These are phyloP conservation scores for Scomber colias DNA, from an alignment of 2,113 vertebrate genomes.

Conservation along the genomic window DNA sequence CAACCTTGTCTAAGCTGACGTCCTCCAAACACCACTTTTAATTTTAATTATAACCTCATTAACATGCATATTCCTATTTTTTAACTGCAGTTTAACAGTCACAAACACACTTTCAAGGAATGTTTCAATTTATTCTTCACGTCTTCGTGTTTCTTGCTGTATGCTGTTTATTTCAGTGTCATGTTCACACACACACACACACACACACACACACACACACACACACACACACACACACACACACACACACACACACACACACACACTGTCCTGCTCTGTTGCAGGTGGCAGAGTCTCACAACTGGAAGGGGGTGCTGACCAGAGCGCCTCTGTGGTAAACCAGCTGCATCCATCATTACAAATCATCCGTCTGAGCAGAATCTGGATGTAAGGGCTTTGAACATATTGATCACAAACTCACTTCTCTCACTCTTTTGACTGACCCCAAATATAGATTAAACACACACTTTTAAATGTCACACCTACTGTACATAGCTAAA, in stretches of 20 bases:
- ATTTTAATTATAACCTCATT: neutral
- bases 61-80: neutral
- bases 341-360: neutral
- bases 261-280: slow-evolving; percentile 13
- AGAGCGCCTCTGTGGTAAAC: slow-evolving; percentile 83
- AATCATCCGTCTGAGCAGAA: neutral
- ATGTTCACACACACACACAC: neutral
- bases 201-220: no score
- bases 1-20: neutral
- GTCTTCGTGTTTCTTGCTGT: neutral
- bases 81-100: neutral
- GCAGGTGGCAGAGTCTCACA: slow-evolving; percentile 80
- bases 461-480: no score
- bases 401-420: no score
- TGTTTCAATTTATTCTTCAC: neutral
- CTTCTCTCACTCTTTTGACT: no score
- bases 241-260: neutral
- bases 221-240: no score
- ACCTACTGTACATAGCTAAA: no score
- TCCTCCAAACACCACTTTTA: neutral
- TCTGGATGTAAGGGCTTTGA: neutral
- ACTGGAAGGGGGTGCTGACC: slow-evolving; percentile 80
- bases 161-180: neutral
- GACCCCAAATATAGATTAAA: no score
- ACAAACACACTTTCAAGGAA: neutral